These are phyloP conservation scores for Typhlichthys eigenmanni DNA, from an alignment of 2,797 vertebrate species.

Conservation along the genomic window DNA sequence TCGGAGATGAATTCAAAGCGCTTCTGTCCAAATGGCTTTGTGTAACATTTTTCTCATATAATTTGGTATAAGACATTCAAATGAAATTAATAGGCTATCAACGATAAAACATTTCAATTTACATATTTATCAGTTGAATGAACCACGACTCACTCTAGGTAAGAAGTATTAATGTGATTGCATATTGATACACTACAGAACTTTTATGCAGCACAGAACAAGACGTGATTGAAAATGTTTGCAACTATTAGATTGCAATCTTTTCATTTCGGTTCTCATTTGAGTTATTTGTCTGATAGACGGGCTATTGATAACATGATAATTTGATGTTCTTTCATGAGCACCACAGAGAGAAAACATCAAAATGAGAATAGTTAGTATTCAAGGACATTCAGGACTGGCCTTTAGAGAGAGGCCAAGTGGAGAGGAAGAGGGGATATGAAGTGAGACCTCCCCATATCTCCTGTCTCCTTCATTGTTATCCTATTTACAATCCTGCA, in stretches of 20 bases:
- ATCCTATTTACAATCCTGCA: conserved; percentile 77
- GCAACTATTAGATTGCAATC: conserved; percentile 25
- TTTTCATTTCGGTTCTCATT: conserved; percentile 42
- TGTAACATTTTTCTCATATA: conserved; percentile 75
- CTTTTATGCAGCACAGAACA: conserved; percentile 65
- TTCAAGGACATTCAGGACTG: conserved; percentile 57
- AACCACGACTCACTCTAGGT: conserved; percentile 78
- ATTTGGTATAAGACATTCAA: conserved; percentile 80
- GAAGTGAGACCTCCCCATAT: conserved; percentile 39
- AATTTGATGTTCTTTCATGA: conserved; percentile 30
- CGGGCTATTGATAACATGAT: conserved; percentile 28
- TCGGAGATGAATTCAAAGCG: conserved; percentile 76
- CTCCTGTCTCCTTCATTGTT: conserved; percentile 65
- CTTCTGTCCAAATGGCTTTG: conserved; percentile 70
- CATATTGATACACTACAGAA: conserved; percentile 67
- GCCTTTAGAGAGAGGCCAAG: conserved; percentile 63
- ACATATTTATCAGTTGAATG: conserved; percentile 83
- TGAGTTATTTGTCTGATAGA: conserved; percentile 37
- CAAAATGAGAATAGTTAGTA: conserved; percentile 19
- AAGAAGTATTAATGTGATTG: conserved; percentile 77
- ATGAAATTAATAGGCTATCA: conserved; percentile 80
- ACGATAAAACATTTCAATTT: conserved; percentile 79
- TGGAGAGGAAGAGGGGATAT: conserved; percentile 47
- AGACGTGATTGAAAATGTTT: conserved; percentile 42
- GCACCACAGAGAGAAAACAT: conserved; percentile 16